These are phyloP conservation scores for Gyps fulvus DNA, from an alignment of 2,113 vertebrate genomes.

Conservation along the genomic window DNA sequence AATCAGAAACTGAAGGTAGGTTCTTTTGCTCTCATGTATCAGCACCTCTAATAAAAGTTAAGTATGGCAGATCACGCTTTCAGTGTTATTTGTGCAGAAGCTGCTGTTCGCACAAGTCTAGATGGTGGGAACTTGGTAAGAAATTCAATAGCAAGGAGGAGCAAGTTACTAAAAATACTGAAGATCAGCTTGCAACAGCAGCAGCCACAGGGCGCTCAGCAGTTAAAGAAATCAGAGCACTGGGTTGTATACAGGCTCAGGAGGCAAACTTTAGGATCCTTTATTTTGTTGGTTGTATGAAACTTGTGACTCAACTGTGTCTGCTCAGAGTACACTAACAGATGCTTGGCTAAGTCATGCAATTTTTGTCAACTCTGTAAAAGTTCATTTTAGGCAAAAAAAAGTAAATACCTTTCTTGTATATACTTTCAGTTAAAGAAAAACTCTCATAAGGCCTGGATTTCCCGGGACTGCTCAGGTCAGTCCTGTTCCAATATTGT, in stretches of 20 bases:
- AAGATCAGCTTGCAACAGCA: not conserved
- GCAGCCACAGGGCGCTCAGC: not conserved
- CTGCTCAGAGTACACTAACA: not conserved
- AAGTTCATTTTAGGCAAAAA: not conserved
- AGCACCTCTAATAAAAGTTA: not conserved
- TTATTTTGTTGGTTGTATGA: not conserved
- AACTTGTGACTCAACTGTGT: not conserved
- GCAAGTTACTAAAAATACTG: constrained; percentile 42
- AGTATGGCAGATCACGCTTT: not conserved
- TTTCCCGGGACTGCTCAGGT: not conserved
- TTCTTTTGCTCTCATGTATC: not conserved
- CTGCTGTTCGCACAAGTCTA: constrained; percentile 20
- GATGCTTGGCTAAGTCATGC: not conserved
- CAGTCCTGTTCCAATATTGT: not conserved
- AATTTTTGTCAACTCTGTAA: not conserved
- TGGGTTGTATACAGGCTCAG: not conserved
- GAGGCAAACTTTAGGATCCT: not conserved
- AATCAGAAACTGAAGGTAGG: not conserved
- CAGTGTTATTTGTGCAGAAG: not conserved
- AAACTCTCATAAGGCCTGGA: not conserved
- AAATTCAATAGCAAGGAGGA: constrained; percentile 42
- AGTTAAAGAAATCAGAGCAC: not conserved
- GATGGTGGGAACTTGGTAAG: not conserved
- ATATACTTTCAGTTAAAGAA: not conserved
- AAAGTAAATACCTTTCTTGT: not conserved